Evolutionary conservation across 2,888 invertebrate species (phyloP).

Genomic region (Mystacides longicornis): DNA sequence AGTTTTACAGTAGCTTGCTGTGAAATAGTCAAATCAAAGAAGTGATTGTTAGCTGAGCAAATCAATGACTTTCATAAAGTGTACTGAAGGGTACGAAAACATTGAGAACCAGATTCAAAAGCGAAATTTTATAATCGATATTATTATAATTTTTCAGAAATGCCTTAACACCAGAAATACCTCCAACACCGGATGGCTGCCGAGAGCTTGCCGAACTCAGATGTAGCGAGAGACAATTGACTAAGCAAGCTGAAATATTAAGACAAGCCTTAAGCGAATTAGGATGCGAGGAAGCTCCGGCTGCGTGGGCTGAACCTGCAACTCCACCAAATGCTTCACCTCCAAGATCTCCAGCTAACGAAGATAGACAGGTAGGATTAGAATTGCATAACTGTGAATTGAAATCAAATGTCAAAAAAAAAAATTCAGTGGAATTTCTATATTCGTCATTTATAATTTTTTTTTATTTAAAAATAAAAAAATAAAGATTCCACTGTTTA

Average conservation of each 20-base stretch:
- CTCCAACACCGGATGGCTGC: conserved; percentile 53
- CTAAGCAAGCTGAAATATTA: conserved; percentile 76
- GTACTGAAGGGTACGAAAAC: neutral
- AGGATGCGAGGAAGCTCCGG: conserved; percentile 81
- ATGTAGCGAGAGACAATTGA: conserved; percentile 77
- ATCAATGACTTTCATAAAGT: neutral
- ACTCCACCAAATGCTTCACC: conserved; percentile 52
- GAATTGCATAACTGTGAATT: too few species aligned
- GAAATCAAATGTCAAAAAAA: neutral
- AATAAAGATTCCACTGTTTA: too few species aligned
- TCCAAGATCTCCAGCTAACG: conserved; percentile 43
- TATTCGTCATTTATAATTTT: neutral
- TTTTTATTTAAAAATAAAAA: neutral
- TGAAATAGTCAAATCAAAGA: too few species aligned
- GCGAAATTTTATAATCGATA: neutral
- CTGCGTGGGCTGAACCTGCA: conserved; percentile 72
- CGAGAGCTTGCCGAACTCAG: conserved; percentile 68
- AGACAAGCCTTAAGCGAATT: conserved; percentile 77
- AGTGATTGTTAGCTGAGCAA: too few species aligned
- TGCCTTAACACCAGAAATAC: conserved; percentile 44
- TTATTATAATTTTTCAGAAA: conserved; percentile 35
- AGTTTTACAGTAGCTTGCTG: too few species aligned
- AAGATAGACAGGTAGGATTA: conserved; percentile 55
- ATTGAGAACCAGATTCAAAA: neutral
- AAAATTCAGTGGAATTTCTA: neutral